Base-by-base conservation (phyloP, 1,140 invertebrate species). In the Drosophila pachea region DNA sequence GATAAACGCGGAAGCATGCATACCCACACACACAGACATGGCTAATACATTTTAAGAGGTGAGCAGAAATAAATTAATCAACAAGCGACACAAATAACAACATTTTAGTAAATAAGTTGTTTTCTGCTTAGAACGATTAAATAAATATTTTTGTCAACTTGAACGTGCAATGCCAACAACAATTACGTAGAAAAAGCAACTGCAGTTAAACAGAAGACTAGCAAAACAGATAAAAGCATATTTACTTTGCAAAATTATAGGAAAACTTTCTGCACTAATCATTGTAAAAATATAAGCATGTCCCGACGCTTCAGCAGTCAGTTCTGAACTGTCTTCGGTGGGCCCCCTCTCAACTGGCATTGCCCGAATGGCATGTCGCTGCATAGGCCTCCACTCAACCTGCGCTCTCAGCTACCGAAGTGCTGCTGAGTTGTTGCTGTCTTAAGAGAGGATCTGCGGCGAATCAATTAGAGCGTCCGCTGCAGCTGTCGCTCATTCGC, bases 111-210 rank as follows among this genome's bases (percentile, higher is more conserved):
- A 62, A 68, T 54, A 68, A 42, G 22, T 48, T 61, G 52, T 56
- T 32, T 14, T 32, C 40, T 53, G 72, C 62, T 68, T 73, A 58
- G 60, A 67, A 42, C 70, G 49, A 73, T 74, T 61, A 76, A 76
- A 59, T 64, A 81, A 81, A 81, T 76, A 81, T 81, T 81, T 53
- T 81, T 67, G 66, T 50, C 72, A 48, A 47, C 54, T 32, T 63
- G 16, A 54, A 8, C 36, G 36, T 36, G 14, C 38, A 52, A 47
- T 61, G 11, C 58, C 45, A 42, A 43, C 45, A 58, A 43, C 48
- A 40, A 65, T 73, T 73, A 61, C 47, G 33, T 45, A 53, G 64
- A 70, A 73, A 40, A 68, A 42, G 68, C 35, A 55, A 66, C 38
- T 73, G 70, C 74, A 73, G 35, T 50, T 54, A 32, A 31, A 5